phyloP scores from a whole-genome alignment of 1,140 invertebrate genomes.

The Apolygus lucorum region DNA sequence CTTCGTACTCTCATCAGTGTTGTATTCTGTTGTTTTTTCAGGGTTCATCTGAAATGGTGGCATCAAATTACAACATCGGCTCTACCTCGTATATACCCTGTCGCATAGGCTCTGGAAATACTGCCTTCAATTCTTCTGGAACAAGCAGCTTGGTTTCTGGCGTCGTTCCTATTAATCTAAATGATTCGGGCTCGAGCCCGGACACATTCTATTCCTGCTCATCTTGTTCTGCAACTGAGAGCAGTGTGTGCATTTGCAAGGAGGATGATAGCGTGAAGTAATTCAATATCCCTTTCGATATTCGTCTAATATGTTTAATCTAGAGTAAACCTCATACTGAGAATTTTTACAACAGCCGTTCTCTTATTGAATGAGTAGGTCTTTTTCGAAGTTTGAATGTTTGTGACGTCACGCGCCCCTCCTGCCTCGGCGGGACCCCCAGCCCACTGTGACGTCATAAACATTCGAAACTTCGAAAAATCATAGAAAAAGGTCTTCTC shows the following conservation, averaged over 20 bases:
- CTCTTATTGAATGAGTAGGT: too few species aligned
- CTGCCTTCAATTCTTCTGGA: conserved; percentile 24
- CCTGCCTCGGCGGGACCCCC: too few species aligned
- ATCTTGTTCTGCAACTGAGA: conserved; percentile 16
- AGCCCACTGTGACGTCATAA: too few species aligned
- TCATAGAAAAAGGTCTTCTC: too few species aligned
- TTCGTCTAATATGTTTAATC: too few species aligned
- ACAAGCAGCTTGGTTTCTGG: conserved; percentile 39
- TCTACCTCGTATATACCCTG: not conserved
- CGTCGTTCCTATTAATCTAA: conserved; percentile 44
- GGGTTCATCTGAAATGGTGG: conserved; percentile 12
- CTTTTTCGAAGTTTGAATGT: too few species aligned
- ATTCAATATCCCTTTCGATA: not conserved
- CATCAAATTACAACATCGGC: conserved; percentile 2
- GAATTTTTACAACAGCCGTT: too few species aligned
- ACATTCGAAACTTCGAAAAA: too few species aligned
- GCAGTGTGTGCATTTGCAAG: not conserved
- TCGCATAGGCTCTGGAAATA: not conserved
- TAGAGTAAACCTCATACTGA: too few species aligned
- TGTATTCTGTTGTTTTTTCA: too few species aligned
- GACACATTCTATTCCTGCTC: conserved; percentile 22
- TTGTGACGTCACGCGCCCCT: too few species aligned
- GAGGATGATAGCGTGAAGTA: not conserved
- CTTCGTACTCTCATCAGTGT: too few species aligned
- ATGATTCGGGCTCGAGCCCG: conserved; percentile 34